Evolutionary conservation across 2,888 invertebrate genomes (phyloP).

Genomic region (Hypselothyrea guttata): DNA sequence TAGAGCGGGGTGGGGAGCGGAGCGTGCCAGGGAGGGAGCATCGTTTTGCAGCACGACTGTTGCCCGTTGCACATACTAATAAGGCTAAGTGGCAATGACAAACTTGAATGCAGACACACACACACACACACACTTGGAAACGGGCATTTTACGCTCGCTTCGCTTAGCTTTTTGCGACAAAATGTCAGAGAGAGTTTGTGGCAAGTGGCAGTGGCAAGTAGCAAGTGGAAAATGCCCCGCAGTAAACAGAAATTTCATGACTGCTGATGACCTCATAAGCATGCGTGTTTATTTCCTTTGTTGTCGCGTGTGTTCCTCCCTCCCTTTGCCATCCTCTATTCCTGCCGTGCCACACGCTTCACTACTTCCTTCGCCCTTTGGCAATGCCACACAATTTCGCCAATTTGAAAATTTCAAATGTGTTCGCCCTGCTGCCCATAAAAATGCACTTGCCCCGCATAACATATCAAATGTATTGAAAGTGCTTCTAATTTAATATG

Average conservation of each 20-base stretch:
- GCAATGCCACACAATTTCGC: neutral
- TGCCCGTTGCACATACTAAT: slow-evolving; percentile 72
- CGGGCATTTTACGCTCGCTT: slow-evolving; percentile 32
- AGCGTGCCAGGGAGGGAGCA: neutral
- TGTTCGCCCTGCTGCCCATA: neutral
- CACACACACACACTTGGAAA: slow-evolving; percentile 28
- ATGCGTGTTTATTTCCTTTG: slow-evolving; percentile 67
- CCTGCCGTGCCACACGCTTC: neutral
- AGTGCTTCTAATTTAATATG: neutral
- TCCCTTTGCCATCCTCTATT: neutral
- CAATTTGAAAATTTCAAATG: slow-evolving; percentile 16
- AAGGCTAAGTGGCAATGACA: slow-evolving; percentile 77
- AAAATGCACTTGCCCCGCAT: slow-evolving; percentile 4
- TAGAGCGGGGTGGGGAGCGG: slow-evolving; percentile 5
- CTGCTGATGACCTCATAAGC: slow-evolving; percentile 73
- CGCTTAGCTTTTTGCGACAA: slow-evolving; percentile 34
- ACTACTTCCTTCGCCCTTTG: too few relatives aligned
- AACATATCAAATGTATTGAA: neutral
- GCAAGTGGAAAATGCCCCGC: neutral
- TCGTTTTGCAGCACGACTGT: slow-evolving; percentile 39
- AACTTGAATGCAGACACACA: slow-evolving; percentile 46
- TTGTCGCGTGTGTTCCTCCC: slow-evolving; percentile 31
- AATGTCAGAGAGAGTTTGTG: slow-evolving; percentile 25
- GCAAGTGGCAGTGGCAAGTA: too few relatives aligned
- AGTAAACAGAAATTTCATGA: slow-evolving; percentile 56